phyloP scores from a whole-genome alignment of 2,888 invertebrate species.

The Pardosa pseudoannulata region DNA sequence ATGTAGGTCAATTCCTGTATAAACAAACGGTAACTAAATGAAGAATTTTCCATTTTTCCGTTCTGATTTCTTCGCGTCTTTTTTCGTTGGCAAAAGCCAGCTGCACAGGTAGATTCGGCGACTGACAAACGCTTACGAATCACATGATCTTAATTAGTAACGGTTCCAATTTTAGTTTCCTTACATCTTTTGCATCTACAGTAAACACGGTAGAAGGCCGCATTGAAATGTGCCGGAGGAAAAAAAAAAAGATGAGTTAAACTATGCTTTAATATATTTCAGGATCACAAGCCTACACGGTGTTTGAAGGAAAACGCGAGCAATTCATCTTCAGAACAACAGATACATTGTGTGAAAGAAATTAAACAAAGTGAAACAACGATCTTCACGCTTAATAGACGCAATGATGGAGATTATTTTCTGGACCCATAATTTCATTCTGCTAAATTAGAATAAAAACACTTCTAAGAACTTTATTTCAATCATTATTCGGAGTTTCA shows the following conservation, averaged over 20 bases:
- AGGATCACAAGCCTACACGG: too few relatives aligned
- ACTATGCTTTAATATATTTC: too few relatives aligned
- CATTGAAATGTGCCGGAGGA: neutral
- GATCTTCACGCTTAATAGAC: too few relatives aligned
- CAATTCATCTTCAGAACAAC: too few relatives aligned
- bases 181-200: constrained; percentile 15
- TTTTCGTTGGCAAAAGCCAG: constrained; percentile 4
- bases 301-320: neutral
- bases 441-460: too few relatives aligned
- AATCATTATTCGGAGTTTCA: too few relatives aligned
- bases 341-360: too few relatives aligned
- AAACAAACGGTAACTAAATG: constrained; percentile 40
- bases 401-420: too few relatives aligned
- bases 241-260: neutral
- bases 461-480: too few relatives aligned
- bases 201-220: constrained; percentile 35
- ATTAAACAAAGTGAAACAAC: too few relatives aligned
- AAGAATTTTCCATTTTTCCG: neutral
- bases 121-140: constrained; percentile 16
- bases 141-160: constrained; percentile 62
- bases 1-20: constrained; percentile 45
- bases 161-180: constrained; percentile 44
- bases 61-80: neutral
- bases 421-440: too few relatives aligned
- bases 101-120: constrained; percentile 15